Percentiles rank a stretch among this genome's conserved stretches.
These are phyloP conservation scores for Jacana jacana DNA, from an alignment of 2,113 vertebrate genomes.

Conservation along the genomic window DNA sequence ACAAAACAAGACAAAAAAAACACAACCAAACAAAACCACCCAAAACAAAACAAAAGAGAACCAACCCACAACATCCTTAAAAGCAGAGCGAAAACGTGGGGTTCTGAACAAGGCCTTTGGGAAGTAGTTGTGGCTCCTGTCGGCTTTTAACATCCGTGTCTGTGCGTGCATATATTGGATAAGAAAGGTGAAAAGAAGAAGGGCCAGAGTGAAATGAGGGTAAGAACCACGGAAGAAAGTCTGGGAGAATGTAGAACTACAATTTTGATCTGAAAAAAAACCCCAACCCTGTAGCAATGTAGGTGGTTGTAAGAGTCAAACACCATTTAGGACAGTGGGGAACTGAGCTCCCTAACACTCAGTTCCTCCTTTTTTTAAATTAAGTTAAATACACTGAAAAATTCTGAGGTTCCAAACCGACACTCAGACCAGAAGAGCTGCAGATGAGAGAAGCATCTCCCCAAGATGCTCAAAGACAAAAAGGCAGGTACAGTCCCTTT, in stretches of 20 bases:
- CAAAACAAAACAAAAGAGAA: too few species aligned
- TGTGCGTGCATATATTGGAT: background rate
- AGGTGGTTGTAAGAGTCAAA: background rate
- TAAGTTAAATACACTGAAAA: conserved; percentile 53
- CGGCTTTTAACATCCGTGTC: background rate
- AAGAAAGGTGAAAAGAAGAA: background rate
- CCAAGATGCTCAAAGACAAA: background rate
- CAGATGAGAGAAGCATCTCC: background rate
- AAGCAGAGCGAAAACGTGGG: background rate
- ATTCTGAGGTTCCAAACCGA: conserved; percentile 21
- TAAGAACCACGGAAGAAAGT: background rate
- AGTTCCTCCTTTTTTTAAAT: background rate
- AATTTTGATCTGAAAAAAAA: background rate
- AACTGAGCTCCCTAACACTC: background rate
- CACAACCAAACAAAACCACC: too few species aligned
- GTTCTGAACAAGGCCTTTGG: background rate
- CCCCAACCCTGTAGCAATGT: background rate
- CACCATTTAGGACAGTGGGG: background rate
- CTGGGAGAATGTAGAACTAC: background rate
- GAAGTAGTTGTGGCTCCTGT: background rate
- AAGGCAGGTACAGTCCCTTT: conserved; percentile 8
- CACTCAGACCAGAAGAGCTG: background rate
- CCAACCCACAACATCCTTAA: background rate
- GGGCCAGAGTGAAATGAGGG: background rate
- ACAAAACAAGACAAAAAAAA: too few species aligned